phyloP scores from a whole-genome alignment of 2,113 vertebrate genomes.

The Alces alces region DNA sequence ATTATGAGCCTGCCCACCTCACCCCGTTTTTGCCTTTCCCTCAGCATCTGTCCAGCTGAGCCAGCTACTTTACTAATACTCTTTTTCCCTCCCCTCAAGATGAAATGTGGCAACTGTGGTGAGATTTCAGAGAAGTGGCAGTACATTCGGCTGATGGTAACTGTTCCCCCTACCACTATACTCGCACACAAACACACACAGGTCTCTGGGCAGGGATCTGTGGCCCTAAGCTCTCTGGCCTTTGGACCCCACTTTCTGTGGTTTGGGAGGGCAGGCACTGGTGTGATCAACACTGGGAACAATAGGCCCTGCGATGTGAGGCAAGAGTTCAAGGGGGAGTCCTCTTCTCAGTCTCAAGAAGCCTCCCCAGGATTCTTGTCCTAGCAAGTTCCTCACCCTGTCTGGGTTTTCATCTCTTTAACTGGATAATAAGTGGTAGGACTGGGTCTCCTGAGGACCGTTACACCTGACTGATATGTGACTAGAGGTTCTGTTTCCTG shows the following conservation, averaged over 20 bases:
- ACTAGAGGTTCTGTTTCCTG: conserved; percentile 19
- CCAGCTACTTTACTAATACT: background rate
- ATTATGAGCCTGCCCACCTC: background rate
- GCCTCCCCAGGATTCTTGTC: background rate
- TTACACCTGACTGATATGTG: background rate
- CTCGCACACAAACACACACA: background rate
- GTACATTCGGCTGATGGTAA: conserved; percentile 91
- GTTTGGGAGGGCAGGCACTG: background rate
- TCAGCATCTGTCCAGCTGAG: background rate
- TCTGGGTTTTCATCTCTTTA: background rate
- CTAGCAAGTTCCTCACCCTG: background rate
- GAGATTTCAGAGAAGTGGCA: conserved; percentile 98
- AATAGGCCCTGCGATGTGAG: background rate
- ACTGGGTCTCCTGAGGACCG: background rate
- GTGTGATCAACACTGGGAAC: background rate
- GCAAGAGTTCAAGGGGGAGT: background rate
- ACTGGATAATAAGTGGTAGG: background rate
- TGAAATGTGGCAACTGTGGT: conserved; percentile 96
- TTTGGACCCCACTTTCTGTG: background rate
- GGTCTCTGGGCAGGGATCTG: background rate
- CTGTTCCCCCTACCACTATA: background rate
- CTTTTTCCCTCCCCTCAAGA: conserved; percentile 74
- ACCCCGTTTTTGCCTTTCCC: background rate
- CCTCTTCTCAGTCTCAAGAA: background rate
- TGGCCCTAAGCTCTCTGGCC: background rate